Conservation (phyloP, 2,888 invertebrate species). For the Andrena bicolor region DNA sequence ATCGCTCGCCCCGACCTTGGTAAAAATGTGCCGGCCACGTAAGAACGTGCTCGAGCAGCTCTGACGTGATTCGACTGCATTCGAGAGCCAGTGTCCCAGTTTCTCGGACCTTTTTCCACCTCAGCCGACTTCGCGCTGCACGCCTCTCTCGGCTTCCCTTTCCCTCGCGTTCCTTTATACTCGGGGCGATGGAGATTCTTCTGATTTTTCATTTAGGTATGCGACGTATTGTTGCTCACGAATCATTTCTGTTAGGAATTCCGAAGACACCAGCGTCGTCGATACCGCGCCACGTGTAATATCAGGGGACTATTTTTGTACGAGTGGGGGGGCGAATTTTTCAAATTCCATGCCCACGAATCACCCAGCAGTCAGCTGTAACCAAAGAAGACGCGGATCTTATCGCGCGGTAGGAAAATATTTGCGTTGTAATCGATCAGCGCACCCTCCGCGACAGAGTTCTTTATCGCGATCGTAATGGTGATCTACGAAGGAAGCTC, state of each 20-base stretch:
- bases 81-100: background rate
- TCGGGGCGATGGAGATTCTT: no score
- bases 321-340: constrained; percentile 60
- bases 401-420: constrained; percentile 52
- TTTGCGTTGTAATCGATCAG: constrained; percentile 55
- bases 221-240: no score
- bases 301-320: constrained; percentile 69
- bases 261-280: constrained; percentile 28
- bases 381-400: constrained; percentile 48
- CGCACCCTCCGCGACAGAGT: constrained; percentile 27
- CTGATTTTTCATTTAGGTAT: no score
- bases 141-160: background rate
- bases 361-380: constrained; percentile 41
- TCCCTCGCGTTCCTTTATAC: background rate
- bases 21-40: constrained; percentile 17
- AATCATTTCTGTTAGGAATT: no score
- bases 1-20: constrained; percentile 58
- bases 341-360: constrained; percentile 59
- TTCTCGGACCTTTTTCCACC: background rate
- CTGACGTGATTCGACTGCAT: constrained; percentile 4
- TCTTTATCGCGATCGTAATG: constrained; percentile 29
- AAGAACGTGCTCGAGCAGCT: constrained; percentile 3
- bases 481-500: constrained; percentile 40
- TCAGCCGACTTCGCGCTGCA: background rate
- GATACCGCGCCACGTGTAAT: constrained; percentile 57